phyloP scores from a whole-genome alignment of 2,797 vertebrate genomes.

The Sebastes elongatus region DNA sequence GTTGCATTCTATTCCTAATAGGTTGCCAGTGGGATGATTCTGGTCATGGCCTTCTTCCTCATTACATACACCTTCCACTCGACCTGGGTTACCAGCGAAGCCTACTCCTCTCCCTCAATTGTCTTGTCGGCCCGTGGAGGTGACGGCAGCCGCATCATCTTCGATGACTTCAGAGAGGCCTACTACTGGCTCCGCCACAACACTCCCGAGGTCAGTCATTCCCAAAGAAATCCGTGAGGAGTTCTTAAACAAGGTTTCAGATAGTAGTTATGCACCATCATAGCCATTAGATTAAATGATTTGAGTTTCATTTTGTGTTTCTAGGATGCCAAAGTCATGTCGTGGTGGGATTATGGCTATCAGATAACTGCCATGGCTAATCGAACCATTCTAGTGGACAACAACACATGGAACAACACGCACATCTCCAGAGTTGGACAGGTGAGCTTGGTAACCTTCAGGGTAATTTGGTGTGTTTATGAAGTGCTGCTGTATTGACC shows the following conservation, averaged over 20 bases:
- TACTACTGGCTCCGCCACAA: slow-evolving; percentile 99
- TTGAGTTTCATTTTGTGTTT: not conserved
- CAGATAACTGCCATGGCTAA: slow-evolving; percentile 99
- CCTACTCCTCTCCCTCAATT: slow-evolving; percentile 97
- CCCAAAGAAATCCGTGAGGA: not conserved
- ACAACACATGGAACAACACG: slow-evolving; percentile 99
- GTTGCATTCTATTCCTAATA: slow-evolving; percentile 47
- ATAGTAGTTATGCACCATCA: not conserved
- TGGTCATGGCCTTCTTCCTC: slow-evolving; percentile 98
- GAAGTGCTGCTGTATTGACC: not conserved
- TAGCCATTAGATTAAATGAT: accelerated
- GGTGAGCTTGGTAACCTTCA: slow-evolving; percentile 75
- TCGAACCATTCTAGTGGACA: slow-evolving; percentile 97
- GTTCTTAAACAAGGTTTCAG: not conserved
- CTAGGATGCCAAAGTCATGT: slow-evolving; percentile 99
- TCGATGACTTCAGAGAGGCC: slow-evolving; percentile 98
- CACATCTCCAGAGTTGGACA: slow-evolving; percentile 98
- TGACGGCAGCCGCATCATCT: slow-evolving; percentile 97
- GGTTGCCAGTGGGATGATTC: slow-evolving; percentile 99
- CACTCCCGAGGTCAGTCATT: slow-evolving; percentile 90
- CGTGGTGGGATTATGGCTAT: slow-evolving; percentile 99
- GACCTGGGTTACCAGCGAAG: slow-evolving; percentile 99
- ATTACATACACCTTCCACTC: slow-evolving; percentile 99
- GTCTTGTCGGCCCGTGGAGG: slow-evolving; percentile 95
- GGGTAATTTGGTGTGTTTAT: accelerated